These are phyloP conservation scores for Parapsyche elsis DNA, from an alignment of 1,140 invertebrate species.

Conservation along the genomic window DNA sequence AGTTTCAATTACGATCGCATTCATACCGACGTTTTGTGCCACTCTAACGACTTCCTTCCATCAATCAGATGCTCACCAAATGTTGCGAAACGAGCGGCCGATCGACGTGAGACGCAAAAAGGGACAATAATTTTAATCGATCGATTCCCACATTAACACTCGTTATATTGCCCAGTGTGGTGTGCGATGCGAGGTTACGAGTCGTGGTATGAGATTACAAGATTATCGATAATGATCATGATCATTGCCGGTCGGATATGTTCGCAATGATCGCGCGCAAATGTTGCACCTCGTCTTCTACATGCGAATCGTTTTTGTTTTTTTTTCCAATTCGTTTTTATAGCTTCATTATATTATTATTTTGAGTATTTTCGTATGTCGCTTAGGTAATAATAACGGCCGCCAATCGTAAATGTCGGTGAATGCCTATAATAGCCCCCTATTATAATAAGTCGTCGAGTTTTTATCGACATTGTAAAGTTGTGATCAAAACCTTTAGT, in stretches of 20 bases:
- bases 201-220: slow-evolving; percentile 8
- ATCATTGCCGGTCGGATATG: slow-evolving; percentile 10
- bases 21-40: neutral
- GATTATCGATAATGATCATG: slow-evolving; percentile 35
- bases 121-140: no score
- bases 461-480: no score
- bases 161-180: neutral
- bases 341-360: no score
- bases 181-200: no score
- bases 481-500: no score
- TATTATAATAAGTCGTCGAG: no score
- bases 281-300: neutral
- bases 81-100: neutral
- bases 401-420: no score
- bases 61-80: slow-evolving; percentile 10
- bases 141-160: neutral
- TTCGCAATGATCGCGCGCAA: neutral
- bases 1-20: slow-evolving; percentile 8
- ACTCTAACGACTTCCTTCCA: neutral
- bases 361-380: no score
- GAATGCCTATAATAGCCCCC: no score
- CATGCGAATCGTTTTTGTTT: slow-evolving; percentile 2
- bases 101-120: neutral
- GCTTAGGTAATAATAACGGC: no score
- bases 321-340: no score